Evolutionary conservation across 2,797 vertebrate species (phyloP).

Genomic region (Sebastes minor): DNA sequence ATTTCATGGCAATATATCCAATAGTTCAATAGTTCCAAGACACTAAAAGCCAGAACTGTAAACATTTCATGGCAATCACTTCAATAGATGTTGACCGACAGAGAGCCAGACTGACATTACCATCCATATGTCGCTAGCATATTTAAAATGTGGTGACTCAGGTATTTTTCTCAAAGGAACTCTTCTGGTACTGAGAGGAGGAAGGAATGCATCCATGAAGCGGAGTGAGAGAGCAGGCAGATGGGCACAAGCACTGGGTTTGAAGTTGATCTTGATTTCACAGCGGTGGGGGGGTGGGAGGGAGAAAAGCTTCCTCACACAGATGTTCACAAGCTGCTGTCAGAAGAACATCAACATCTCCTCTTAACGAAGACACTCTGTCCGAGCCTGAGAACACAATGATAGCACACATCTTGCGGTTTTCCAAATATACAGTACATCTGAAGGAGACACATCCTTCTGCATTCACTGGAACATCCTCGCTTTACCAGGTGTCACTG

Average conservation of each 20-base stretch:
- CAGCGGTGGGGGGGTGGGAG: neutral
- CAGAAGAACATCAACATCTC: conserved; percentile 37
- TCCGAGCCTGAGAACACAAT: conserved; percentile 10
- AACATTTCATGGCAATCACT: neutral
- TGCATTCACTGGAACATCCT: conserved; percentile 57
- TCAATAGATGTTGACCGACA: neutral
- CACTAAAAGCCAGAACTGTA: too few relatives aligned
- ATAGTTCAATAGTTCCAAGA: too few relatives aligned
- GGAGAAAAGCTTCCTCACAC: conserved; percentile 49
- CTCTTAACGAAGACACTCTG: conserved; percentile 31
- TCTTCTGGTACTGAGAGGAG: conserved; percentile 76
- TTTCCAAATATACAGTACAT: conserved; percentile 33
- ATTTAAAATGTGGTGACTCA: neutral
- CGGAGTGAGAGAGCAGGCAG: conserved; percentile 79
- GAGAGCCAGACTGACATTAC: neutral
- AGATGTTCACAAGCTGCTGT: conserved; percentile 86
- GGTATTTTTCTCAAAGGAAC: neutral
- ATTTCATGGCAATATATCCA: neutral
- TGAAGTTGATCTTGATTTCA: conserved; percentile 81
- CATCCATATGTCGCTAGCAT: neutral
- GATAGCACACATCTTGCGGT: conserved; percentile 7
- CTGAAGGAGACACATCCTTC: conserved; percentile 44
- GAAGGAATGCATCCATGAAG: conserved; percentile 73
- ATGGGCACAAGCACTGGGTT: conserved; percentile 78
- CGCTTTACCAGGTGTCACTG: conserved; percentile 67